Base-by-base conservation (phyloP, 2,113 vertebrate species). In the Salvelinus sp. region DNA sequence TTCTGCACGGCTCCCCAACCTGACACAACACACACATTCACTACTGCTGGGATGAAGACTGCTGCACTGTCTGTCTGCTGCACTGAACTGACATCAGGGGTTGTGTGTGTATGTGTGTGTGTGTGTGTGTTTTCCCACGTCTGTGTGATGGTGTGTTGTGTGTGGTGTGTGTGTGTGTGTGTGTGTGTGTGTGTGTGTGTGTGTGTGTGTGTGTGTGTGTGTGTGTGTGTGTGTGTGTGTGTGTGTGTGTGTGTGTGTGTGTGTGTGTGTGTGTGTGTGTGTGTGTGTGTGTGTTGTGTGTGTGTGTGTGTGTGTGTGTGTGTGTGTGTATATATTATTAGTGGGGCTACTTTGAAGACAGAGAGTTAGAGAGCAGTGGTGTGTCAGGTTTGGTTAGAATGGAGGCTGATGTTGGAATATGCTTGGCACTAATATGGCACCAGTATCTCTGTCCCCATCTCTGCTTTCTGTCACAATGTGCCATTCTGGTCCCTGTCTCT, bases 391-490 rank as follows among this genome's bases (percentile, higher is more conserved):
- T 94, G 83, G 92, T 99, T 98, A 97, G 94, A 91, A 93, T 88
- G 77, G 93, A 93, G 94, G 95, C 92, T 95, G 93, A 93, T 86
- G 90, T 93, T 95, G 90, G 92, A 95, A 95, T 96, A 95, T 94
- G 94, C 93, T 94, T 95, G 95, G 96, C 95, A 96, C 93, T 97
- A 94, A 95, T 95, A 94, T 95, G 95, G 95, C 93, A 92, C 95
- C 93, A 93, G 95, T 97, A 96, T 98, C 96, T 97, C 94, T 97
- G 95, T 97, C 96, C 95, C 94, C 89, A 94, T 96, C 94, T 97
- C 96, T 98, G 97, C 95, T 97, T 95, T 94, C 95, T 98, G 98
- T 99, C 98, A 97, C 95, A 10, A 83, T 92, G 92, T 95, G 95
- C 95, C 94, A 94, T 95, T 93, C 90, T 12, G 2, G 89, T 90